Conservation (phyloP, 2,888 invertebrate genomes). For the Hydroisotoma schaefferi region DNA sequence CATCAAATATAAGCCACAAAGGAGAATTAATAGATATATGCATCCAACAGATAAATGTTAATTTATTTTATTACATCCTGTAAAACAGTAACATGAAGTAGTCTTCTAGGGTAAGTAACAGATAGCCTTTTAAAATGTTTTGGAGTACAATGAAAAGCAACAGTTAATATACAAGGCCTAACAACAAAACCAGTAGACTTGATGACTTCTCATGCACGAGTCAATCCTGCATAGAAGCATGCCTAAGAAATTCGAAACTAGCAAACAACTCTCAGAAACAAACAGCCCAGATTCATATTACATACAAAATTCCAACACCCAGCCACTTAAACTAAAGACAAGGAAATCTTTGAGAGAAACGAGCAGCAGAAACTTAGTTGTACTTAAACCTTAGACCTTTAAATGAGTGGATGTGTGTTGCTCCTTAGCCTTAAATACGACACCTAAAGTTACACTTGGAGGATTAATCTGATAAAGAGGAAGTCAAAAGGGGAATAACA, state of each 20-base stretch:
- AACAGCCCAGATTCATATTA: not conserved
- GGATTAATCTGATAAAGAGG: conserved; percentile 8
- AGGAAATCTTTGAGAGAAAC: not conserved
- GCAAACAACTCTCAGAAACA: not conserved
- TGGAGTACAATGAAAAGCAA: too few species aligned
- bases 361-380: too few species aligned
- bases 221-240: conserved; percentile 2
- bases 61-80: too few species aligned
- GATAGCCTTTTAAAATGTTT: too few species aligned
- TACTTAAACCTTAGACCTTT: too few species aligned
- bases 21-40: too few species aligned
- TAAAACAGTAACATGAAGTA: too few species aligned
- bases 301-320: not conserved
- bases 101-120: too few species aligned
- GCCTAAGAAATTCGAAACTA: conserved; percentile 9
- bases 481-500: conserved; percentile 8
- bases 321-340: not conserved
- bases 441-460: conserved; percentile 1
- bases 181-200: conserved; percentile 6
- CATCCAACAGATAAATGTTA: too few species aligned
- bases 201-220: conserved; percentile 14
- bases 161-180: too few species aligned
- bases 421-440: conserved; percentile 1
- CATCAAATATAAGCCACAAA: too few species aligned
- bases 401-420: too few species aligned